Conservation (phyloP, 2,113 vertebrate species). For the Kryptolebias marmoratus region DNA sequence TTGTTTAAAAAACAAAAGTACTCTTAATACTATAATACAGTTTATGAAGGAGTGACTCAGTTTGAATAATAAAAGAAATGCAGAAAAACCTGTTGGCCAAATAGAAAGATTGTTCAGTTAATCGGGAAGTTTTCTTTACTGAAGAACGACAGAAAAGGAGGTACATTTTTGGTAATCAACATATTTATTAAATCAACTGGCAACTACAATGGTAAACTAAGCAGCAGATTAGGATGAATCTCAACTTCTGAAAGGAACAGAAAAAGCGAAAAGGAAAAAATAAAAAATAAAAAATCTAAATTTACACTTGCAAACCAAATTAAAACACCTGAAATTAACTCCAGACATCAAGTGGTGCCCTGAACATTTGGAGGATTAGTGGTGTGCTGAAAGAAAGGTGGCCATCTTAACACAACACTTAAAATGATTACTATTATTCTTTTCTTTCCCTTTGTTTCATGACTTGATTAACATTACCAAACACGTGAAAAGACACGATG, state of each 20-base stretch:
- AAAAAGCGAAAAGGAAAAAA: constrained; percentile 56
- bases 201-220: constrained; percentile 75
- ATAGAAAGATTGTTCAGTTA: neutral
- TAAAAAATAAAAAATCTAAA: constrained; percentile 44
- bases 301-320: constrained; percentile 53
- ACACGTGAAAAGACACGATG: constrained; percentile 45
- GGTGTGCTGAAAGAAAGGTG: constrained; percentile 8
- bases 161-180: constrained; percentile 61
- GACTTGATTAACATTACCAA: constrained; percentile 31
- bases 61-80: neutral
- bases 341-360: constrained; percentile 18
- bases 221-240: constrained; percentile 69
- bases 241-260: constrained; percentile 58
- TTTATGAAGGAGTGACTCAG: neutral
- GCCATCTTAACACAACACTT: constrained; percentile 27
- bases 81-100: neutral
- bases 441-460: constrained; percentile 18
- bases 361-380: constrained; percentile 24
- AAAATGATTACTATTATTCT: neutral
- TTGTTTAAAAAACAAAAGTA: neutral
- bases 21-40: too few species aligned
- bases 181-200: constrained; percentile 77
- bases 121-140: neutral
- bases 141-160: constrained; percentile 19
- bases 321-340: constrained; percentile 32